Evolutionary conservation across 1,140 invertebrate species (phyloP), one percentile per base, ranked within the genome.

Genomic region (Arion vulgaris): DNA sequence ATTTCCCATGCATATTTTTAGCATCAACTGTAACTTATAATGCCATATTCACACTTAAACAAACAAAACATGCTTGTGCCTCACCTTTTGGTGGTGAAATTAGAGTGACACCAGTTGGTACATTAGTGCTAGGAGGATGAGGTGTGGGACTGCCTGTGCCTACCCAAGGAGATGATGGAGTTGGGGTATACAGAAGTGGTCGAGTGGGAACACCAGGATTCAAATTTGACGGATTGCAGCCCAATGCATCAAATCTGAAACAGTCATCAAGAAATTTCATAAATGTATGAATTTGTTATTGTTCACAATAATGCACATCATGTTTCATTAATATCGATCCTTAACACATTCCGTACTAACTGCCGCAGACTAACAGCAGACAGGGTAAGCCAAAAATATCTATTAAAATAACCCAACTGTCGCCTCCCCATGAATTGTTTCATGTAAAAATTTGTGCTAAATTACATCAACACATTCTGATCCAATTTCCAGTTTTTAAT

Each of bases 241-340:
- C 62, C 34, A 79, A 68, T 15, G 45, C 51, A 41, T 79, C 76
- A 34, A 79, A 79, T 62, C 76, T 79, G 53, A 79, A 39, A n/a
- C n/a, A 49, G 32, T 11, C 32, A 11, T 5, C 23, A 36, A 26
- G 9, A 7, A 9, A 23, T 19, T 19, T 26, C 41, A 45, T 45
- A 45, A 45, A 45, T 45, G 41, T 7, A 5, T 15, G 41, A 45
- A 7, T 45, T 45, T 5, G 5, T 66, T 4, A 19, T n/a, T 66
- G 57, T 7, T 9, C 57, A 45, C 15, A 5, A 7, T 15, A 45
- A 15, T 45, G 41, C 5, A 45, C 41, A 45, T n/a, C n/a, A n/a
- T n/a, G n/a, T n/a, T n/a, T n/a, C n/a, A n/a, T n/a, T n/a, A n/a
- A n/a, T n/a, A n/a, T n/a, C n/a, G n/a, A n/a, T n/a, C n/a, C n/a